Evolutionary conservation across 2,888 invertebrate species (phyloP).

Genomic region (Eristalis arbustorum): DNA sequence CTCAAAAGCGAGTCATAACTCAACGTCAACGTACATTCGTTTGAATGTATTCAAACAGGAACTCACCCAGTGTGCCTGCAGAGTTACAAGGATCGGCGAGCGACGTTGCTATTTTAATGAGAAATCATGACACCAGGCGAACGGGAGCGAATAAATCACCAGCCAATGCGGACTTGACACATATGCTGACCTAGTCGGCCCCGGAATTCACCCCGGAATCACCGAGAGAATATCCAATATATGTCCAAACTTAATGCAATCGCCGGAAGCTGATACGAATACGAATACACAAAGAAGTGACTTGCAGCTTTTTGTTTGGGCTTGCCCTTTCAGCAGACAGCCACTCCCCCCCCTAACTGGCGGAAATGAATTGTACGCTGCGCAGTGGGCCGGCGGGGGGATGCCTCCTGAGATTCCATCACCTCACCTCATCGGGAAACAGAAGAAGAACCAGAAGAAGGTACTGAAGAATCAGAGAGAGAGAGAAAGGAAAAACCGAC

Average conservation of each 20-base stretch:
- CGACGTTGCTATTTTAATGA: constrained; percentile 17
- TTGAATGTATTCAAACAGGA: not conserved
- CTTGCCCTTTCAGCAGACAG: not conserved
- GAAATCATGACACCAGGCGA: constrained; percentile 16
- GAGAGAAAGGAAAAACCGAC: not conserved
- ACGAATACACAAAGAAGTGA: constrained; percentile 9
- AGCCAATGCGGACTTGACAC: constrained; percentile 10
- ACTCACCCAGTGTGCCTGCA: not conserved
- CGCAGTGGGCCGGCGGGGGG: not conserved
- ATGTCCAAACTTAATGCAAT: constrained; percentile 44
- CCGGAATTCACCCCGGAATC: constrained; percentile 1
- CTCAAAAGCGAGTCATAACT: not conserved
- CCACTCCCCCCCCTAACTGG: not conserved
- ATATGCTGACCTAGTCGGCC: constrained; percentile 52
- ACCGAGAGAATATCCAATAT: constrained; percentile 36
- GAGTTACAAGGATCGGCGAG: constrained; percentile 4
- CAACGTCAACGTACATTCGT: not conserved
- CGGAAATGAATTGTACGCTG: constrained; percentile 50
- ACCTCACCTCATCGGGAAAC: not conserved
- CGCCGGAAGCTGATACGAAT: constrained; percentile 20
- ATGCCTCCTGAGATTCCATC: constrained; percentile 23
- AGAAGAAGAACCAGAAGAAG: not conserved
- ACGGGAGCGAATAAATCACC: constrained; percentile 46
- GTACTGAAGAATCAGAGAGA: not conserved
- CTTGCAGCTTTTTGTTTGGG: constrained; percentile 4